These are phyloP conservation scores for Cossypha niveicapilla DNA, from an alignment of 2,797 vertebrate species.

Conservation along the genomic window DNA sequence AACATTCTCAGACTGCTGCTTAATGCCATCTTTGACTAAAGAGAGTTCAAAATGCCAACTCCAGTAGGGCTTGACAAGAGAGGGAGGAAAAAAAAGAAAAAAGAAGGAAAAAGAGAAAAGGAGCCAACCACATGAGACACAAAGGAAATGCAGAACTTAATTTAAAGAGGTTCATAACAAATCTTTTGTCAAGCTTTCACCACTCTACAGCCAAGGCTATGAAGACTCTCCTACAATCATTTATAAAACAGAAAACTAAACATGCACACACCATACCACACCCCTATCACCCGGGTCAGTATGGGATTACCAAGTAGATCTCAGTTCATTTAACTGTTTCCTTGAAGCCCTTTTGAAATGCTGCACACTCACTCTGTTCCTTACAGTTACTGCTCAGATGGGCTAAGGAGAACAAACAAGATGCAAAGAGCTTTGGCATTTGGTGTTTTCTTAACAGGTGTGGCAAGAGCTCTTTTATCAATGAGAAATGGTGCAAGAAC, in stretches of 20 bases:
- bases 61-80: rapidly evolving
- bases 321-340: not conserved
- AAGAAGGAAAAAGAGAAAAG: rapidly evolving
- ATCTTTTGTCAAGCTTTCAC: not conserved
- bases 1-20: not conserved
- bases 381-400: not conserved
- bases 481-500: not conserved
- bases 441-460: not conserved
- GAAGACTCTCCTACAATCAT: not conserved
- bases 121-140: not conserved
- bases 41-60: not conserved
- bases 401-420: not conserved
- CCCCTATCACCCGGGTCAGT: not conserved
- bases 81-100: rapidly evolving
- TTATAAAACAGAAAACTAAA: not conserved
- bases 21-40: not conserved
- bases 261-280: not conserved
- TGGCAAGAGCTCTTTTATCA: not conserved
- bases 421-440: not conserved
- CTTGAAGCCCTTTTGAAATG: not conserved
- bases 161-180: not conserved
- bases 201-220: not conserved
- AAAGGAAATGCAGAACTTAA: rapidly evolving
- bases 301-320: not conserved
- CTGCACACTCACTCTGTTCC: not conserved